These are phyloP conservation scores for Pseudachorutes palmiensis DNA, from an alignment of 1,140 invertebrate species.

Conservation along the genomic window DNA sequence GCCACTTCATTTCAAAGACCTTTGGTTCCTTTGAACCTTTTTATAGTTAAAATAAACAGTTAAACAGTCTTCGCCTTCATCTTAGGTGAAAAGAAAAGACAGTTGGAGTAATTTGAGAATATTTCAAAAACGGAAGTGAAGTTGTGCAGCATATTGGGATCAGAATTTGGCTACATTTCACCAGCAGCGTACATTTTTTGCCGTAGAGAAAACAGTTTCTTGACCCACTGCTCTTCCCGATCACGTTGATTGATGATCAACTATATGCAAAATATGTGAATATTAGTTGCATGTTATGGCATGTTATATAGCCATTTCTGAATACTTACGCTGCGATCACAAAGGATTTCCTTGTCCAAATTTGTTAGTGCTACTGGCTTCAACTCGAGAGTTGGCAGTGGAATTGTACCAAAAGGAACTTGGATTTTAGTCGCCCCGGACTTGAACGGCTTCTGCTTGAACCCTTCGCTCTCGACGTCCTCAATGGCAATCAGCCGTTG, in stretches of 20 bases:
- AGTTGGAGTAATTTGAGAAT: too few species aligned
- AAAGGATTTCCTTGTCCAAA: slow-evolving; percentile 29
- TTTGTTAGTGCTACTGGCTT: slow-evolving; percentile 29
- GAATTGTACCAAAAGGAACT: slow-evolving; percentile 25
- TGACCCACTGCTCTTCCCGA: slow-evolving; percentile 33
- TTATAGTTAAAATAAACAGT: too few species aligned
- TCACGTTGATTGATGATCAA: slow-evolving; percentile 30
- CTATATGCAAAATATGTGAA: too few species aligned
- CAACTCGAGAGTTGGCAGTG: slow-evolving; percentile 28
- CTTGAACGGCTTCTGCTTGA: slow-evolving; percentile 30
- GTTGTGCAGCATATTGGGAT: too few species aligned
- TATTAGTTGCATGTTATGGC: too few species aligned
- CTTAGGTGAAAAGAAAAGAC: too few species aligned
- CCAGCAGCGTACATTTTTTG: slow-evolving; percentile 21
- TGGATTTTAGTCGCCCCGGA: slow-evolving; percentile 2
- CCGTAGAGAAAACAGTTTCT: slow-evolving; percentile 24
- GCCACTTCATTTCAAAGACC: too few species aligned
- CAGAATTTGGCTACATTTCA: too few species aligned
- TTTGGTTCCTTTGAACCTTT: too few species aligned
- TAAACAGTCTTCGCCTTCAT: too few species aligned
- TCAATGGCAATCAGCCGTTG: slow-evolving; percentile 30
- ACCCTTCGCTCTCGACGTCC: slow-evolving; percentile 32
- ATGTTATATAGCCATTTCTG: neutral
- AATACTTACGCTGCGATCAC: slow-evolving; percentile 31
- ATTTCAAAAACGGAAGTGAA: too few species aligned